Base-by-base conservation (phyloP, 2,888 invertebrate genomes). In the Venusia cambrica region DNA sequence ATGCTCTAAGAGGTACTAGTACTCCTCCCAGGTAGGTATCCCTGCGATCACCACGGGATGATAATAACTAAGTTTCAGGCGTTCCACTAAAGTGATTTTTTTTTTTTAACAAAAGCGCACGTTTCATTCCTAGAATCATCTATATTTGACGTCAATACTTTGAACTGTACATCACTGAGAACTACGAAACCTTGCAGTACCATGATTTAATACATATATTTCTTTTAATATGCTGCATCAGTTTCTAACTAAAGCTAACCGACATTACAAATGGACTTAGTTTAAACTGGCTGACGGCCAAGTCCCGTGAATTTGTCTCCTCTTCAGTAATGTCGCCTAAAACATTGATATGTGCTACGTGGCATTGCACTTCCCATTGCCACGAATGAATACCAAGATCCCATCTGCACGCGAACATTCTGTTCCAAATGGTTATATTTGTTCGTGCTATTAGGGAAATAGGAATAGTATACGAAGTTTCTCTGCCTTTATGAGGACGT, bases 301-400 rank as follows among this genome's bases (percentile, higher is more conserved):
- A 34, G 19, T 29, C 11, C 18, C 24, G 5, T 5, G 8, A 38
- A 27, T 11, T 28, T 16, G 27, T 22, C 21, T 38, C 13, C 20
- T 20, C 7, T 20, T 31, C 26, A 17, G 37, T 24, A 29, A 14
- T 24, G 25, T 11, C 25, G 4, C 24, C 30, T 37, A 27, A 32
- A 32, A 32, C 38, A 32, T 38, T 38, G 27, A 33, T 37, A 31
- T 9, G 19, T 33, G n/a, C 18, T 33, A 28, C 32, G 24, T 31
- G 31, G 26, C 24, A 35, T 35, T 24, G 32, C 32, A 38, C 22
- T 34, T 27, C 5, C 10, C 13, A 38, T 16, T 33, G 26, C 19
- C 24, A 13, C 32, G 24, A 33, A 27, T 25, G 21, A 37, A 38
- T 32, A 19, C 22, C 5, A 11, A 15, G 16, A n/a, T 20, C 24